Percentiles rank a stretch among this genome's conserved stretches.
Conservation (phyloP, 1,140 invertebrate genomes). For the Glossosoma conforme region DNA sequence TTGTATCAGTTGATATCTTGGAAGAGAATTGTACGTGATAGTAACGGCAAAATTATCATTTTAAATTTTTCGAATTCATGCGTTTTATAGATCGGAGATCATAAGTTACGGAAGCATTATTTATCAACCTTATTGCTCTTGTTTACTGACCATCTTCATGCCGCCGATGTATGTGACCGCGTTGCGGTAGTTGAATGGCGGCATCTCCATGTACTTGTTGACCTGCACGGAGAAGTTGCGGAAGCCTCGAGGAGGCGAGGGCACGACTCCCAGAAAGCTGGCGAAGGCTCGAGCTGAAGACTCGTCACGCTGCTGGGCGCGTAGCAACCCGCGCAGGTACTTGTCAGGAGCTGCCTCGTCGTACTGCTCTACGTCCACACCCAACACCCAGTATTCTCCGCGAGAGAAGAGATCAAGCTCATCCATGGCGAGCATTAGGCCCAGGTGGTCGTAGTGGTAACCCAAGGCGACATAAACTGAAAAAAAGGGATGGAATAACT, state of each 20-base stretch:
- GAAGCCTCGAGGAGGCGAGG: constrained; percentile 64
- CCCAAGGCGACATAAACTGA: constrained; percentile 91
- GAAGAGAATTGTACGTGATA: too few species aligned
- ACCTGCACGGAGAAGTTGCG: constrained; percentile 71
- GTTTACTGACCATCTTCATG: constrained; percentile 62
- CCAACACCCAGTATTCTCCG: constrained; percentile 88
- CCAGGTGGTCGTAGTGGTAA: constrained; percentile 80
- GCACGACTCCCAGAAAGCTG: constrained; percentile 69
- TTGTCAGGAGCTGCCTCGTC: constrained; percentile 66
- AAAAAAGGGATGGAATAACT: too few species aligned
- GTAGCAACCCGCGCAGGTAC: constrained; percentile 69
- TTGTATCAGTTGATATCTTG: too few species aligned
- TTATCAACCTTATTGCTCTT: too few species aligned
- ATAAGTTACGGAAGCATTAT: too few species aligned
- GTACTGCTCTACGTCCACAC: constrained; percentile 85
- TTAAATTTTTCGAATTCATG: too few species aligned
- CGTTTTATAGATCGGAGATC: too few species aligned
- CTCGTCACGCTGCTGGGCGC: constrained; percentile 47
- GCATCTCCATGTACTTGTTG: constrained; percentile 70
- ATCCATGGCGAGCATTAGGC: constrained; percentile 75
- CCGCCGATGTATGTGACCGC: constrained; percentile 65
- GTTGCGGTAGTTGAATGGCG: constrained; percentile 83
- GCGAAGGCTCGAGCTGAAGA: constrained; percentile 56
- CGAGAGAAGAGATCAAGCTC: constrained; percentile 42
- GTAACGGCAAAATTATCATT: too few species aligned